A percentile compares a stretch with the other conserved stretches of the same genome.
Evolutionary conservation across 2,888 invertebrate species (phyloP).

Genomic region (Tuta absoluta): DNA sequence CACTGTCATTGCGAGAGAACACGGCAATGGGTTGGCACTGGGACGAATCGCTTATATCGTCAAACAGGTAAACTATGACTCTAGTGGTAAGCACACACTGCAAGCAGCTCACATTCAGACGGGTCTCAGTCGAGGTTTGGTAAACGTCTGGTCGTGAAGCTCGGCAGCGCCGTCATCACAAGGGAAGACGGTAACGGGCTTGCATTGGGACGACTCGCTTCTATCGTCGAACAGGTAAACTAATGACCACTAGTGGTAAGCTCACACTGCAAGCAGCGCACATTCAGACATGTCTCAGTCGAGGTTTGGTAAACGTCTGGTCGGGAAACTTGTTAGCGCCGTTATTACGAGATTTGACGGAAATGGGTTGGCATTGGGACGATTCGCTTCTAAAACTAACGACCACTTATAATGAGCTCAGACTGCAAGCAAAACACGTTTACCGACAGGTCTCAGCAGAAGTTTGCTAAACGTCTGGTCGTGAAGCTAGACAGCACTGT

Average conservation of each 20-base stretch:
- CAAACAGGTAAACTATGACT: too few relatives aligned
- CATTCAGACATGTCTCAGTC: too few relatives aligned
- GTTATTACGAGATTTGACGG: too few relatives aligned
- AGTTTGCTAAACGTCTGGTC: conserved; percentile 93
- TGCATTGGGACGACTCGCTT: conserved; percentile 96
- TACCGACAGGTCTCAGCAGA: conserved; percentile 92
- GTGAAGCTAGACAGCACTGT: conserved; percentile 99
- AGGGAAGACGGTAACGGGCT: conserved; percentile 98
- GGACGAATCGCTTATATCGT: conserved; percentile 98
- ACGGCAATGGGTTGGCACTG: conserved; percentile 97
- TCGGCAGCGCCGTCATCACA: conserved; percentile 99
- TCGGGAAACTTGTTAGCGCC: too few relatives aligned
- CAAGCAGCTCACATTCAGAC: conserved; percentile 90
- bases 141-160: conserved; percentile 94
- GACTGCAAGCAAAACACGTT: conserved; percentile 78
- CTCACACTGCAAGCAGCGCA: too few relatives aligned
- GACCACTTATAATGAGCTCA: conserved; percentile 46
- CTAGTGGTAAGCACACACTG: too few relatives aligned
- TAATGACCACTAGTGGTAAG: too few relatives aligned
- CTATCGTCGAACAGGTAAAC: conserved; percentile 99
- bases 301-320: too few relatives aligned
- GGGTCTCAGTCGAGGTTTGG: conserved; percentile 94
- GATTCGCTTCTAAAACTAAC: too few relatives aligned
- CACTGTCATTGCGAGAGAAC: conserved; percentile 98
- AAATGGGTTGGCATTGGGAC: too few relatives aligned